Evolutionary conservation across 2,113 vertebrate species (phyloP), one percentile per base, ranked within the genome.

Genomic region (Astur gentilis): DNA sequence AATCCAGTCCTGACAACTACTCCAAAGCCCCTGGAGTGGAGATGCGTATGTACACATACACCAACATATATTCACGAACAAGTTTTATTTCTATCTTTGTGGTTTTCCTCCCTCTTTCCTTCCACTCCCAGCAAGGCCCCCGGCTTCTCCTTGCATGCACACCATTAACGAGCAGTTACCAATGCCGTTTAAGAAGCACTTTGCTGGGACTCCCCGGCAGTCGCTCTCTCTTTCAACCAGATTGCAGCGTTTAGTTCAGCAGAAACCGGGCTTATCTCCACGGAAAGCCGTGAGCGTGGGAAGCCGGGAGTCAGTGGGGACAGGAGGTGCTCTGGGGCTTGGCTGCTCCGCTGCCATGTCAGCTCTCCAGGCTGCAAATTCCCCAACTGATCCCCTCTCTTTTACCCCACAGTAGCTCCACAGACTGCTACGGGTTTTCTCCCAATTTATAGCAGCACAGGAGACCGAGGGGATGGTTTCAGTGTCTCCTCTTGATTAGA

Each of bases 11-110:
- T 25, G 60, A 40, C 18, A 52, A 45, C 44, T 42, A 7, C 20
- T 60, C 67, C 61, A 26, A 26, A 73, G 55, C 57, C 60, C 52
- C 45, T 3, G 19, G 38, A 1, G 45, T 3, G 26, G 90, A 42
- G 54, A 16, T 10, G 44, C 10, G 1, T 11, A 22, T 1, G 9
- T 17, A 10, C 8, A 6, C 16, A 9, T 6, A 7, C 15, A 11
- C 27, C 26, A 4, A 9, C 19, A 9, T 5, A 7, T 1, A 8
- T 2, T 10, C 79, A 36, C 34, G 9, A 34, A 9, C 14, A 12
- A 60, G 52, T 42, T 4, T 83, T 17, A 3, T 22, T 38, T 21
- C 83, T 62, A 3, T 38, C 54, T 13, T 3, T 44, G 71, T 6
- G 84, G 44, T 17, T 49, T 87, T 78, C 75, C 73, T 72, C 19